These are phyloP conservation scores for Lagorchestes hirsutus DNA, from an alignment of 2,797 vertebrate genomes.

Conservation along the genomic window DNA sequence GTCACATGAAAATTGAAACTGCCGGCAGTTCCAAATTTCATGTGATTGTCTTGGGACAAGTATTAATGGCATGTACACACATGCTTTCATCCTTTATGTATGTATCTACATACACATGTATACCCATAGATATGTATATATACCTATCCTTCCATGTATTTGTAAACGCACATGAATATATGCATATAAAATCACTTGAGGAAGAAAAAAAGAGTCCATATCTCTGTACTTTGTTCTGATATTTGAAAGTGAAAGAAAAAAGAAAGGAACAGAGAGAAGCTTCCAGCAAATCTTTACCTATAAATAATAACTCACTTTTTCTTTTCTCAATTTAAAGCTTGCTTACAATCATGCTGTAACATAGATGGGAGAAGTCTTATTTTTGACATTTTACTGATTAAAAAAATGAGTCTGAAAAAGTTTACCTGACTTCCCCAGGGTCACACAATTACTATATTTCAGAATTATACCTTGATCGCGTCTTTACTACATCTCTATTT, in stretches of 20 bases:
- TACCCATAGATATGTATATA: not conserved
- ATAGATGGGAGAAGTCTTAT: not conserved
- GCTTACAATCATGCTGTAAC: not conserved
- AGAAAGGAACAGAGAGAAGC: not conserved
- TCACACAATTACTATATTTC: not conserved
- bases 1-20: constrained; percentile 17
- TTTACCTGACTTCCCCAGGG: not conserved
- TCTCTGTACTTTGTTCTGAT: not conserved
- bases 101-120: not conserved
- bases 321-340: not conserved
- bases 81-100: not conserved
- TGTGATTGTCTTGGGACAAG: not conserved
- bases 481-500: not conserved
- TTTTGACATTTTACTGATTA: not conserved
- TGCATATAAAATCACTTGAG: not conserved
- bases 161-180: too few species aligned
- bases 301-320: not conserved
- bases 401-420: not conserved
- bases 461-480: not conserved
- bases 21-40: not conserved
- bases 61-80: not conserved
- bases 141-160: not conserved
- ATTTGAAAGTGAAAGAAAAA: not conserved
- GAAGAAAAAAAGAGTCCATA: not conserved
- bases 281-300: constrained; percentile 19